Base-by-base conservation (phyloP, 1,140 invertebrate genomes). In the Trichomalopsis sarcophagae region DNA sequence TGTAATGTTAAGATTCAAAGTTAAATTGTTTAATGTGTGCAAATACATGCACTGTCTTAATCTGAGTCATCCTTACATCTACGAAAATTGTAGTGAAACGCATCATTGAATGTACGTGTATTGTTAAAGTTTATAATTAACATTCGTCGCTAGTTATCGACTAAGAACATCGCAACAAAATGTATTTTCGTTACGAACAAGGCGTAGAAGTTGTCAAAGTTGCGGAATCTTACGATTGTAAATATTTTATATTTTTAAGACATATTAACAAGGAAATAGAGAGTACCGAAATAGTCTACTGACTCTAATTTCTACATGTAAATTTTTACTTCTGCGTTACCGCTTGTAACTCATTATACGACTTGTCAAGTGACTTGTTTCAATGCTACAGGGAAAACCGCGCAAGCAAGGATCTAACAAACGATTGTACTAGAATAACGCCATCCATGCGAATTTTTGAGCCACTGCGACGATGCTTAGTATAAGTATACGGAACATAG, bases 201-300 rank as follows among this genome's bases (percentile, higher is more conserved):
- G 40, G 10, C 68, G 10, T 40, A 79, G 71, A 76, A 84, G 77
- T 76, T 84, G 76, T 23, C 7, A 30, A 9, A 66, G 77, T n/a
- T 74, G 9, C 30, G 62, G n/a, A 3, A 55, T 78, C 40, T 74
- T 55, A 71, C 50, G 47, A 40, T 74, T 84, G 83, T 84, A 84
- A 80, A 84, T 84, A 84, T 21, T 73, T 84, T 62, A 79, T 80
- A 84, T 84, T 84, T 84, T 84, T 80, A 84, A 68, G 66, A 50
- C 14, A 2, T 50, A 50, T 14, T 62, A n/a, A 83, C 66, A 83
- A 83, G n/a, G 27, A 69, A 44, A 71, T 2, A 14, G 6, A 21
- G 14, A 78, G 47, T 3, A 71, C 17, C 36, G 30, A 68, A 33
- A 33, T 36, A 21, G n/a, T 11, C 36, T 40, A 79, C 10, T 73